A percentile compares a stretch with the other conserved stretches of the same genome.
Conservation (phyloP, 2,797 vertebrate species). For the Neomorphus geoffroyi region DNA sequence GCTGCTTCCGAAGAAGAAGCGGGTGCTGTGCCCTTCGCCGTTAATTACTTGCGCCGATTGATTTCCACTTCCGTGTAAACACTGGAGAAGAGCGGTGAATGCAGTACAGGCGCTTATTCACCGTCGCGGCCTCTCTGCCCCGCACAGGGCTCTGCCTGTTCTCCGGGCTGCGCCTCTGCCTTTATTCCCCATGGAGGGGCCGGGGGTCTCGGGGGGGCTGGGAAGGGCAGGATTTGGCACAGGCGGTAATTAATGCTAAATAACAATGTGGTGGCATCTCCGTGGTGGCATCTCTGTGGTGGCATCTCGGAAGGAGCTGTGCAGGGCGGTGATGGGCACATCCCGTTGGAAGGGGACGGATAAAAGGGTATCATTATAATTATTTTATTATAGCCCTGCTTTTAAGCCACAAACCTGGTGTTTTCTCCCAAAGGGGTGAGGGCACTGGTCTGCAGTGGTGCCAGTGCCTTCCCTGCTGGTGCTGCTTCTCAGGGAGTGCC, state of each 20-base stretch:
- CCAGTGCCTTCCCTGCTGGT: fast-evolving
- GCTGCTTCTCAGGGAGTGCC: fast-evolving
- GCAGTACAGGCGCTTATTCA: neutral
- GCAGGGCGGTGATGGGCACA: fast-evolving
- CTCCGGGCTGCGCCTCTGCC: neutral
- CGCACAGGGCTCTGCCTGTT: slow-evolving; percentile 21
- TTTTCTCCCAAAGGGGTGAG: neutral
- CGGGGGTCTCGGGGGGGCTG: fast-evolving
- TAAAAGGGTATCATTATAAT: neutral
- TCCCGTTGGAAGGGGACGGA: neutral
- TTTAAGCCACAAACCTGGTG: fast-evolving
- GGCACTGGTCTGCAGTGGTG: fast-evolving
- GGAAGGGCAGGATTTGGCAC: neutral
- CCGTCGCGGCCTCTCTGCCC: neutral
- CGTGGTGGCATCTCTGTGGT: fast-evolving
- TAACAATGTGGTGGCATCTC: neutral
- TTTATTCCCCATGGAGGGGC: neutral
- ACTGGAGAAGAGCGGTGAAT: neutral
- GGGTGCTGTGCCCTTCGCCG: neutral
- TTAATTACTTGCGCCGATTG: neutral
- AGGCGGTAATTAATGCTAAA: fast-evolving
- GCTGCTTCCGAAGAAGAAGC: neutral
- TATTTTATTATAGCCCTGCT: fast-evolving
- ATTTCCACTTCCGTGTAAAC: neutral
- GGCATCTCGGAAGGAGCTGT: neutral